These are phyloP conservation scores for Actenoides hombroni DNA, from an alignment of 2,113 vertebrate species.

Conservation along the genomic window DNA sequence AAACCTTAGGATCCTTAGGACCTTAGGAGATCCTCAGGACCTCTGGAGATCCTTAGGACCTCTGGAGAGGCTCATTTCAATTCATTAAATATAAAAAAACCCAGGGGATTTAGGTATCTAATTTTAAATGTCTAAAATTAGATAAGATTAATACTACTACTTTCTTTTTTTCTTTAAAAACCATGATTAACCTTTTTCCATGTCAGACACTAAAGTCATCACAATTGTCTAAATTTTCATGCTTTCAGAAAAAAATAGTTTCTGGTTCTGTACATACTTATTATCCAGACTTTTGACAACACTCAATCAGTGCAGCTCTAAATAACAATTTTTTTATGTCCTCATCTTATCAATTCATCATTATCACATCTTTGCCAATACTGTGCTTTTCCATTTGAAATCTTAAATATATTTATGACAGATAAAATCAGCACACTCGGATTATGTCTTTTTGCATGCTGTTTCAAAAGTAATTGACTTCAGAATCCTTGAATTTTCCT, in stretches of 20 bases:
- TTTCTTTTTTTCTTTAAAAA: not conserved
- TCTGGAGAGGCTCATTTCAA: not conserved
- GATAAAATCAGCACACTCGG: not conserved
- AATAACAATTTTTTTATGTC: not conserved
- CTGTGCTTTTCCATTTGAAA: not conserved
- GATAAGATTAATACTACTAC: not conserved
- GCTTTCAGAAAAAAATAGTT: not conserved
- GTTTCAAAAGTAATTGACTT: not conserved
- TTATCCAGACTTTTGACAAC: not conserved
- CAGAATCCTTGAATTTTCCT: not conserved
- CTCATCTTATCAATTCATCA: not conserved
- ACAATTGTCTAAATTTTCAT: not conserved
- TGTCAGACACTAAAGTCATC: not conserved
- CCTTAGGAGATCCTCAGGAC: not conserved
- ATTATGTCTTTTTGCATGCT: not conserved
- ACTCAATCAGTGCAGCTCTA: not conserved
- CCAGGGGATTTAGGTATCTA: not conserved
- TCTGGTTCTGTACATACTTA: not conserved
- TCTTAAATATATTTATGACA: not conserved
- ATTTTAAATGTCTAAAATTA: not conserved
- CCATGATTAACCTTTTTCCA: not conserved
- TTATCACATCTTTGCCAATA: not conserved
- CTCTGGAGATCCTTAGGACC: not conserved
- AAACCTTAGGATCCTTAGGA: not conserved
- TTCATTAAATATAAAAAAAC: not conserved